These are phyloP conservation scores for Archaeoteleia sp. DNA, from an alignment of 2,888 invertebrate genomes.

Conservation along the genomic window DNA sequence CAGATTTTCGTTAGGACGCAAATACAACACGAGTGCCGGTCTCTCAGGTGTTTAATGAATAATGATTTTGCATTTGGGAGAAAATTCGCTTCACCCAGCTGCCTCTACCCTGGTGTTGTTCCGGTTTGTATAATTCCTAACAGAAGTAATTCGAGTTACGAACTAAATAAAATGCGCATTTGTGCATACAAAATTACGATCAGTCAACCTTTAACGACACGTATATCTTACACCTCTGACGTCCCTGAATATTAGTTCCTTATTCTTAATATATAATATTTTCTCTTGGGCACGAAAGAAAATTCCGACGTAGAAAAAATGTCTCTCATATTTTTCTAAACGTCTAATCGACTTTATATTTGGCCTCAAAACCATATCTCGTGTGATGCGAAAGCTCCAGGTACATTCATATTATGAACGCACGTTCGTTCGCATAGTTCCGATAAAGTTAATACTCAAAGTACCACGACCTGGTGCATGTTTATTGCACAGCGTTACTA, in stretches of 20 bases:
- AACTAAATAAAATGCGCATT: conserved; percentile 36
- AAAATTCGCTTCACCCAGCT: conserved; percentile 44
- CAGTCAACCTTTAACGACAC: conserved; percentile 18
- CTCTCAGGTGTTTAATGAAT: conserved; percentile 49
- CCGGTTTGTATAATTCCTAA: conserved; percentile 32
- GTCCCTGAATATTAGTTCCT: no score
- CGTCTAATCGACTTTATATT: no score
- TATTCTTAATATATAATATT: no score
- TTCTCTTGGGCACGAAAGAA: conserved; percentile 7
- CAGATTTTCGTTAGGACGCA: conserved; percentile 43
- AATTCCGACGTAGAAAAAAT: not conserved
- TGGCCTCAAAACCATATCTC: no score
- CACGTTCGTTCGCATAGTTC: not conserved
- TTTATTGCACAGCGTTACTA: not conserved
- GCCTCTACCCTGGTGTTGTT: conserved; percentile 29
- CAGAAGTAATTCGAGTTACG: conserved; percentile 31
- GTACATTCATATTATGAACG: no score
- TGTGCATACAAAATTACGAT: conserved; percentile 30
- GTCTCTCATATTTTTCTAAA: no score
- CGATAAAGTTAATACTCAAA: not conserved
- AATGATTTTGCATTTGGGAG: conserved; percentile 48
- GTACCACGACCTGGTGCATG: not conserved
- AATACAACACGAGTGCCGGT: conserved; percentile 30
- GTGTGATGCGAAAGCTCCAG: not conserved
- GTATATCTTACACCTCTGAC: no score